Evolutionary conservation across 92 coral and sea anemone genomes (phyloP), one percentile per base, ranked within the genome.

Genomic region (Montipora capitata): DNA sequence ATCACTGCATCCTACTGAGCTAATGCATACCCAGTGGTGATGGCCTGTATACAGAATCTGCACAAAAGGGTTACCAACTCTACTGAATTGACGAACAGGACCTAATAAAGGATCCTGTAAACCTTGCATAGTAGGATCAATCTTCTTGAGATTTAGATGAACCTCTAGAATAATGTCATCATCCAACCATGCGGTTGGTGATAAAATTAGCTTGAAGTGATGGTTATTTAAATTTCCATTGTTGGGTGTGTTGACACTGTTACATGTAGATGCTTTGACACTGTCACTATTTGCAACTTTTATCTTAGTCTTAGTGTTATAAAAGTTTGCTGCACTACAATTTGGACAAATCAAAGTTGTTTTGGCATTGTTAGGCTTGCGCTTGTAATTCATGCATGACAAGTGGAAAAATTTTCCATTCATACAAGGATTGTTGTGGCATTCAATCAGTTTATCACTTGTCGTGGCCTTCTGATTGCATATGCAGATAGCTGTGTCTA

Each of bases 281-380:
- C 63, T 51, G 58, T 51, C 12, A 51, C 82, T 17, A 54, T 56
- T 77, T 77, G 82, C 69, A 77, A 77, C 82, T 77, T 77, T 77
- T 57, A 45, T 45, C 51, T 45, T 45, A 45, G 82, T 77, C 82
- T 77, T 77, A 77, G 82, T 77, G 82, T 49, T 62, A 77, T 70
- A 85, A 61, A 85, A 49, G 80, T 66, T 84, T 79, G 54, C 79
- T 45, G 80, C 58, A 44, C 75, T 87, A 76, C 95, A 92, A 48
- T 77, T 68, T 13, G 43, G 48, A 68, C 93, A 92, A 48, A 83
- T 39, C 95, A 90, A 92, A 52, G 92, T 79, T 73, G 94, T 80
- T 82, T 77, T 82, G 12, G 87, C 56, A 54, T 81, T 87, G 56
- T 49, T 87, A 44, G 94, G 94, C 17, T 74, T 51, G 18, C 89